Evolutionary conservation across 2,888 invertebrate genomes (phyloP).

Genomic region (Morpho achilles): DNA sequence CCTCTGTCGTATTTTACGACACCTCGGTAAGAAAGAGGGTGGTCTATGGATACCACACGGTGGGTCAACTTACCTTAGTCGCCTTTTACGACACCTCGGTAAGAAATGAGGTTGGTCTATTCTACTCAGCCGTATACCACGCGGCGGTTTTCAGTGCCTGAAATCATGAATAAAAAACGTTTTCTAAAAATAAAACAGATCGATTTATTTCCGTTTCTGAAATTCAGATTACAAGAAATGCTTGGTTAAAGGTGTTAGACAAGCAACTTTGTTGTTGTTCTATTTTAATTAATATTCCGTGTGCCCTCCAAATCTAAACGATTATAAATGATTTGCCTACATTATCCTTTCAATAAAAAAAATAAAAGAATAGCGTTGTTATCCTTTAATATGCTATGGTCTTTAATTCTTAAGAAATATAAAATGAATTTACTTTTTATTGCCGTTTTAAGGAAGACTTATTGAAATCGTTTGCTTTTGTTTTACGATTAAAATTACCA

Average conservation of each 20-base stretch:
- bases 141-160: not conserved
- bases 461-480: conserved; percentile 3
- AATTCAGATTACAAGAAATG: no score
- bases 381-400: conserved; percentile 5
- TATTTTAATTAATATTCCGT: not conserved
- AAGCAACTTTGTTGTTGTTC: no score
- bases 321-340: conserved; percentile 1
- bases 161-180: no score
- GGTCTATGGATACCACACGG: no score
- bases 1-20: no score
- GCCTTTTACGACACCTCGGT: no score
- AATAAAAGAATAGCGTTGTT: conserved; percentile 8
- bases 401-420: conserved; percentile 2
- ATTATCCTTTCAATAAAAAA: not conserved
- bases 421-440: not conserved
- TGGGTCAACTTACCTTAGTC: no score
- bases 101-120: no score
- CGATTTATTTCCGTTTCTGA: not conserved
- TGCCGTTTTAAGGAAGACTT: conserved; percentile 3
- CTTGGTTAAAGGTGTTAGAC: no score
- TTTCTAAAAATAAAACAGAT: no score
- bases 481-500: not conserved
- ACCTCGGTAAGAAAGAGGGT: no score
- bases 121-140: no score
- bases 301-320: conserved; percentile 1